phyloP scores from a whole-genome alignment of 2,113 vertebrate genomes.

The Hippocampus abdominalis region DNA sequence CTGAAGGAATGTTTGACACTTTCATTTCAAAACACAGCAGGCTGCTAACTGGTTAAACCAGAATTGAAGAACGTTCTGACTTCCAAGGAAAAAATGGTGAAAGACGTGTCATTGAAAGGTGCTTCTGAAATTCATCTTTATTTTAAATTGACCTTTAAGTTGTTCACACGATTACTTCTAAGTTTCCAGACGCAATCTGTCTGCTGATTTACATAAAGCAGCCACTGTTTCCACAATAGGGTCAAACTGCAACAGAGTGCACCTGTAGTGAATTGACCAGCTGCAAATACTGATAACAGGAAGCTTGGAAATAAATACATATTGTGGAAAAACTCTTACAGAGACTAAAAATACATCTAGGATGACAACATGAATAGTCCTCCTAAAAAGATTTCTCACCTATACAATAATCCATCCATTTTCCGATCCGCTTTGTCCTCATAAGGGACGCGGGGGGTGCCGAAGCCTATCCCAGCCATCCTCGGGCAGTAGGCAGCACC shows the following conservation, averaged over 20 bases:
- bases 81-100: not conserved
- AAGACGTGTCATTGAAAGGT: not conserved
- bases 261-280: conserved; percentile 1
- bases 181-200: not conserved
- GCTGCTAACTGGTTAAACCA: not conserved
- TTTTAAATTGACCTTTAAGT: not conserved
- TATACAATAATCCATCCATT: not conserved
- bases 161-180: not conserved
- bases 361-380: not conserved
- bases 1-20: not conserved
- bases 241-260: not conserved
- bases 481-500: too few relatives aligned
- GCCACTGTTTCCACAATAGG: not conserved
- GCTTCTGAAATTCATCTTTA: not conserved
- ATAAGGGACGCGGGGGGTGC: too few relatives aligned
- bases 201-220: conserved; percentile 2
- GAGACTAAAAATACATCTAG: not conserved
- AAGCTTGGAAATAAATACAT: not conserved
- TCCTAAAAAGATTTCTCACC: not conserved
- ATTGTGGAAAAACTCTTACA: not conserved
- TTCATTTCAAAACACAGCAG: not conserved
- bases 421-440: too few relatives aligned
- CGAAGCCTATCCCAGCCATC: too few relatives aligned
- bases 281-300: not conserved
- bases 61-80: not conserved